phyloP scores from a whole-genome alignment of 2,113 vertebrate genomes.

The Alexandromys fortis region DNA sequence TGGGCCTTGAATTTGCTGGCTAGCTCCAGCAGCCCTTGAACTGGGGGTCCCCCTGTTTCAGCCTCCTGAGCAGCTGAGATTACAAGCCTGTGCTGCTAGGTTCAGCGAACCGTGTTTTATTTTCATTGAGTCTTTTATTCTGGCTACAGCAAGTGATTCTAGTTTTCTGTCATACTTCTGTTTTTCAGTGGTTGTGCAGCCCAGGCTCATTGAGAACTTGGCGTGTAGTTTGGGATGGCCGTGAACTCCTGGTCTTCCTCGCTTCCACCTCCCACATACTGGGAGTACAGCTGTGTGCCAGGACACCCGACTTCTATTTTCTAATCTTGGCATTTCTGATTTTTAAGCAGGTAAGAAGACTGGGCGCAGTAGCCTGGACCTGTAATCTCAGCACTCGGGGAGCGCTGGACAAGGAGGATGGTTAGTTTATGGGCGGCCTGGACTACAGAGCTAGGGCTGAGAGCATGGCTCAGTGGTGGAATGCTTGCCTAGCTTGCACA shows the following conservation, averaged over 20 bases:
- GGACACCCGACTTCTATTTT: not conserved
- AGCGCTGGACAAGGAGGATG: not conserved
- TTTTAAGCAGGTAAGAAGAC: slow-evolving; percentile 19
- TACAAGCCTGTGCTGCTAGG: not conserved
- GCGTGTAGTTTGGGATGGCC: not conserved
- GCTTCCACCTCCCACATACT: not conserved
- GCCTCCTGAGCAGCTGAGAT: not conserved
- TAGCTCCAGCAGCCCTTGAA: too few species aligned
- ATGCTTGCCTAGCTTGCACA: not conserved
- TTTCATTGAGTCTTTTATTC: slow-evolving; percentile 6
- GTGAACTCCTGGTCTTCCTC: not conserved
- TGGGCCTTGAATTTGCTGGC: not conserved
- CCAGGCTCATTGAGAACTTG: not conserved
- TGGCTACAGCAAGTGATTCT: not conserved
- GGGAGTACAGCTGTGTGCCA: not conserved
- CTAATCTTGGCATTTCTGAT: not conserved
- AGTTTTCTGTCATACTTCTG: not conserved
- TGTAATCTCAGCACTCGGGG: not conserved
- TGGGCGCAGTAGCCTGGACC: not conserved
- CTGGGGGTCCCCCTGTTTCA: not conserved
- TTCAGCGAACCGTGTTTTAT: not conserved
- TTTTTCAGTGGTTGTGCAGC: not conserved
- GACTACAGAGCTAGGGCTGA: not conserved
- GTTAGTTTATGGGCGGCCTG: not conserved
- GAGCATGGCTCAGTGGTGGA: not conserved